phyloP scores from a whole-genome alignment of 2,113 vertebrate genomes.

The Calidris pugnax region DNA sequence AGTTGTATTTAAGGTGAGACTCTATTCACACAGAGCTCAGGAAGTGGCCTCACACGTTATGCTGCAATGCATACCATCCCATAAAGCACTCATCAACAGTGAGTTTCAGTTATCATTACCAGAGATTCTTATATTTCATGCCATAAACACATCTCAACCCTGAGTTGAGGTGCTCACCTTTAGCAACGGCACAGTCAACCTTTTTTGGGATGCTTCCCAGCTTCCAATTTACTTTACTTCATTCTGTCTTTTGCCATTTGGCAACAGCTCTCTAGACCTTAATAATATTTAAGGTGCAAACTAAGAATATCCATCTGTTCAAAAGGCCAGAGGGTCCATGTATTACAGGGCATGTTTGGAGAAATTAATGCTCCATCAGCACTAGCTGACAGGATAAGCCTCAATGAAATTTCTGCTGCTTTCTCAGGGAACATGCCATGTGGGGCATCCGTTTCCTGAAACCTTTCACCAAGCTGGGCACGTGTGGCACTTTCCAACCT shows the following conservation, averaged over 20 bases:
- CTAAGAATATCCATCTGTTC: background rate
- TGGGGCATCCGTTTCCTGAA: constrained; percentile 35
- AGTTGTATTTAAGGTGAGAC: background rate
- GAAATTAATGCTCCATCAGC: constrained; percentile 11
- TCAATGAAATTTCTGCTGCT: constrained; percentile 21
- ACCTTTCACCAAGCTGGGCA: constrained; percentile 14
- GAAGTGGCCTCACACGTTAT: background rate
- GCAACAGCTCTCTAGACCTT: background rate
- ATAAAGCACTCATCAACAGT: background rate
- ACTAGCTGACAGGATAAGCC: background rate
- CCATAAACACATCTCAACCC: background rate
- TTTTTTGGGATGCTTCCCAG: background rate
- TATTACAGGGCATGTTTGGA: background rate
- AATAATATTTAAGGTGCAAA: background rate
- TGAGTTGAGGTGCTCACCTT: background rate
- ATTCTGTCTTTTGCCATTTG: background rate
- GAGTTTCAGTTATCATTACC: background rate
- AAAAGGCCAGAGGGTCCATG: background rate
- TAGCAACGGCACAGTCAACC: background rate
- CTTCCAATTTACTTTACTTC: background rate
- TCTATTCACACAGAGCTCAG: background rate
- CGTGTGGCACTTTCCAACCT: background rate
- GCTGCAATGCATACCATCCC: background rate
- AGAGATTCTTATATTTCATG: background rate
- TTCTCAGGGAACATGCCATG: background rate